Evolutionary conservation across 2,888 invertebrate species (phyloP), one percentile per base, ranked within the genome.

Genomic region (Eulithis testata): DNA sequence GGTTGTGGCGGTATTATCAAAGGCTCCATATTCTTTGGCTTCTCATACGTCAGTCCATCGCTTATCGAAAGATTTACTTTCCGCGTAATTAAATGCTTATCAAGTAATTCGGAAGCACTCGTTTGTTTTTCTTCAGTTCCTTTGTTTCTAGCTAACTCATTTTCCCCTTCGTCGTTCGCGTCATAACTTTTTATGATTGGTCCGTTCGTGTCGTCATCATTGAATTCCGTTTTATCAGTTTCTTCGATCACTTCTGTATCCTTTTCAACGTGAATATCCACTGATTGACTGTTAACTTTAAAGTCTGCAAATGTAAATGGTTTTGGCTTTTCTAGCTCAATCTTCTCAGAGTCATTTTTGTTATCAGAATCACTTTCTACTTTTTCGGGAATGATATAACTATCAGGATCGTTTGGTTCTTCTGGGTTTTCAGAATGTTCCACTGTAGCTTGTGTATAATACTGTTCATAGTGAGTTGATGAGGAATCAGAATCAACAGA

Each of bases 1-100:
- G 96, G 95, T 78, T 96, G 96, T 6, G 94, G 94, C n/a, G 94
- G 94, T 54, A 94, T 67, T 27, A 67, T 93, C 55, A 93, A 76
- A n/a, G 89, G 91, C 81, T 89, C 94, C 72, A 82, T 70, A 69
- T 73, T 79, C 79, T 90, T 92, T 37, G 69, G 80, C 66, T 85
- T 87, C 12, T 89, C 89, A 60, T 79, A 87, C 0, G 76, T 72
- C 11, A 85, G 85, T 11, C 79, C 86, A 73, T 93, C 91, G 66
- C 87, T 87, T 71, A 91, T 89, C 12, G 85, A 87, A 27, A 92
- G 89, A 69, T 91, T 91, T 0, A 90, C 88, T 81, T 88, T 91
- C 45, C 88, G 83, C 49, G 82, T 76, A 59, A 85, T 82, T 45
- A 82, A 77, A 54, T 83, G 83, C 53, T 80, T 86, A 62, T 85